These are phyloP conservation scores for Ploceus nigricollis DNA, from an alignment of 2,113 vertebrate species.

Conservation along the genomic window DNA sequence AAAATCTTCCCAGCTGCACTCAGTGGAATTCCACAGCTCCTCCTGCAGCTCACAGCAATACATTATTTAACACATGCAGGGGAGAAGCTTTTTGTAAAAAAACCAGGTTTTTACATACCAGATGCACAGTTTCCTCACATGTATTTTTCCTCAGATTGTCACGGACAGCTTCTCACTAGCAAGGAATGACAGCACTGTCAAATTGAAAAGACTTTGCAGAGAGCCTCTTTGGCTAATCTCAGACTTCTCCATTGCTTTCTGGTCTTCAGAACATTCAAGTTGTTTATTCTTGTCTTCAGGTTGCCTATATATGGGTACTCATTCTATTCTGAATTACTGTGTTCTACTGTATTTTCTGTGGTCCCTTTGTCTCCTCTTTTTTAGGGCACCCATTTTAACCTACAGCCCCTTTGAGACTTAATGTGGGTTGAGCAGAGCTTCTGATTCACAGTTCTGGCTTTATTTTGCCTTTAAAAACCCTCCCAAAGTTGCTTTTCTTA, in stretches of 20 bases:
- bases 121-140: background rate
- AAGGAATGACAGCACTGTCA: background rate
- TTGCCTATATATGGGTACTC: background rate
- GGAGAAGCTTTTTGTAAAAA: conserved; percentile 3
- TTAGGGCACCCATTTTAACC: background rate
- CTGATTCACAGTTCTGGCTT: background rate
- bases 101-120: background rate
- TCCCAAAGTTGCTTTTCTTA: background rate
- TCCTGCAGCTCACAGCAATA: conserved; percentile 17
- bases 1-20: background rate
- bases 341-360: background rate
- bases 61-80: conserved; percentile 24
- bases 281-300: background rate
- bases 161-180: background rate
- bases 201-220: background rate
- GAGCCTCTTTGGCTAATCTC: background rate
- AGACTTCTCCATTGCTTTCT: background rate
- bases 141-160: background rate
- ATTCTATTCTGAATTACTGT: background rate
- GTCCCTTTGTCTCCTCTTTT: background rate
- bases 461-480: background rate
- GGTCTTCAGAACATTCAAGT: background rate
- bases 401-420: background rate
- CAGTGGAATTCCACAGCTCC: conserved; percentile 39
- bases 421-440: background rate